phyloP scores from a whole-genome alignment of 2,888 invertebrate species.

The Limulus polyphemus region DNA sequence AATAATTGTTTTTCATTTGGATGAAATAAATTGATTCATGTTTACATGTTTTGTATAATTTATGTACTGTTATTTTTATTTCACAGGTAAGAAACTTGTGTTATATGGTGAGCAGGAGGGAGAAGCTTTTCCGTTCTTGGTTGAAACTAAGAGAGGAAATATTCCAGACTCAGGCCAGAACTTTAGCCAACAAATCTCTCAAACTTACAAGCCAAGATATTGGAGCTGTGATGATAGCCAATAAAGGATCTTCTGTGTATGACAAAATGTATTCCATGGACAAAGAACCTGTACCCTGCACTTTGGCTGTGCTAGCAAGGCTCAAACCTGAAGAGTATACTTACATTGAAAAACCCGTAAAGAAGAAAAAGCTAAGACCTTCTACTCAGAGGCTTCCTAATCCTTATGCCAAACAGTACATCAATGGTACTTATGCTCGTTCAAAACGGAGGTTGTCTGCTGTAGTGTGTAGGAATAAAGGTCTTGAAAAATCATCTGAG shows the following conservation, averaged over 20 bases:
- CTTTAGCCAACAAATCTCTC: constrained; percentile 43
- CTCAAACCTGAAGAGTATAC: too few relatives aligned
- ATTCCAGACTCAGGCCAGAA: constrained; percentile 74
- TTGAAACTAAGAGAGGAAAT: constrained; percentile 61
- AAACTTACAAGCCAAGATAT: constrained; percentile 43
- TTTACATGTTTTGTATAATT: too few relatives aligned
- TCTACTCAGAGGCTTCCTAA: constrained; percentile 35
- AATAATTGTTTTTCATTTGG: too few relatives aligned
- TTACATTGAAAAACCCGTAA: too few relatives aligned
- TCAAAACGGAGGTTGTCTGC: too few relatives aligned
- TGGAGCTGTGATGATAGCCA: constrained; percentile 67
- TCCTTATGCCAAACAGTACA: constrained; percentile 61
- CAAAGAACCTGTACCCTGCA: too few relatives aligned
- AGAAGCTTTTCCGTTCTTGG: constrained; percentile 80
- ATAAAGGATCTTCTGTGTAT: constrained; percentile 80
- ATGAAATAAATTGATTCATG: too few relatives aligned
- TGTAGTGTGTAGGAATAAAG: too few relatives aligned
- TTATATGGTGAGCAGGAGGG: constrained; percentile 92
- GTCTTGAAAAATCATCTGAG: too few relatives aligned
- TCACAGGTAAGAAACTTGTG: constrained; percentile 59
- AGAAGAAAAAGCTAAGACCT: constrained; percentile 5
- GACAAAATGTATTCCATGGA: constrained; percentile 40
- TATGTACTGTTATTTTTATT: neutral
- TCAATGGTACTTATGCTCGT: constrained; percentile 46
- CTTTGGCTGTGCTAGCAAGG: too few relatives aligned